A percentile compares a stretch with the other conserved stretches of the same genome.
Conservation (phyloP, 2,113 vertebrate genomes). For the Diphyllodes magnificus region DNA sequence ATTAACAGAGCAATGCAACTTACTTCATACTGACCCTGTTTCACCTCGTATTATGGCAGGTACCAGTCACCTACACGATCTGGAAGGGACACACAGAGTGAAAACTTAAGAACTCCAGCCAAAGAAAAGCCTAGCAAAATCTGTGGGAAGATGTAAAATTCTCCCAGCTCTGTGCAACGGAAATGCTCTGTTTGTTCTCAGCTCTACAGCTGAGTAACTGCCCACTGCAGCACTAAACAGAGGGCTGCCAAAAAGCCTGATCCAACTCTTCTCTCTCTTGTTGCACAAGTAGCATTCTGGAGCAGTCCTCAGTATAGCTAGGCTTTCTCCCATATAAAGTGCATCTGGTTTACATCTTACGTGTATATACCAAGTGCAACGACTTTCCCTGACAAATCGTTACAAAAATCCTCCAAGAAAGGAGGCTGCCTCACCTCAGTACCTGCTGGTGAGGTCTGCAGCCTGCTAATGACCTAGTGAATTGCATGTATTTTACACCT, state of each 20-base stretch:
- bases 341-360: constrained; percentile 57
- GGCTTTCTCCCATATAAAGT: constrained; percentile 67
- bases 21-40: constrained; percentile 60
- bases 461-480: neutral
- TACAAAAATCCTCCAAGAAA: neutral
- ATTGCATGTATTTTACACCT: neutral
- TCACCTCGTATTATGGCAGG: constrained; percentile 55
- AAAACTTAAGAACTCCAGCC: constrained; percentile 28
- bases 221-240: neutral
- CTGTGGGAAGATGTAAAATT: constrained; percentile 2
- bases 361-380: neutral
- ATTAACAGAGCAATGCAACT: constrained; percentile 46
- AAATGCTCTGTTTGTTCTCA: constrained; percentile 33
- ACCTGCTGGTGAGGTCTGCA: neutral
- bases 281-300: constrained; percentile 6
- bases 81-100: neutral
- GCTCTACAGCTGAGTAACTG: constrained; percentile 11
- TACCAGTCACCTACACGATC: constrained; percentile 10
- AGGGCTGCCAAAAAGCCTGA: constrained; percentile 5
- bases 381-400: neutral
- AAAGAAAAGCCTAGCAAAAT: constrained; percentile 6
- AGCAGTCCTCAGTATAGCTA: constrained; percentile 12
- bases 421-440: neutral
- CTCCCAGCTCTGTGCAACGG: constrained; percentile 15
- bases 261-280: constrained; percentile 17